A percentile compares a stretch with the other conserved stretches of the same genome.
Evolutionary conservation across 1,140 invertebrate species (phyloP).

Genomic region (Eriosoma lanigerum): DNA sequence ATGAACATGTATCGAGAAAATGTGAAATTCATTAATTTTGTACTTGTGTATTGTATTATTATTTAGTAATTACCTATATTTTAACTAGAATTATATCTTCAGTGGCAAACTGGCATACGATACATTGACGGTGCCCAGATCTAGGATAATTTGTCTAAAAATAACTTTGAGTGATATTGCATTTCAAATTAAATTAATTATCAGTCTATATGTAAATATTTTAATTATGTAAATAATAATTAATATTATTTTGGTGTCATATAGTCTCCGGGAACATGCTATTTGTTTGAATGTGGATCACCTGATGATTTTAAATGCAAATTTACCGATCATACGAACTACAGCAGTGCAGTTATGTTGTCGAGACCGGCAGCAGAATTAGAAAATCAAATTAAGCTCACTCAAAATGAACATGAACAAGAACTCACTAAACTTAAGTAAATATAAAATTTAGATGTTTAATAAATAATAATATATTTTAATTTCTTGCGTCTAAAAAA

Average conservation of each 20-base stretch:
- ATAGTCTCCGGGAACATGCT: slow-evolving; percentile 83
- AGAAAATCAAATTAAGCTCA: slow-evolving; percentile 70
- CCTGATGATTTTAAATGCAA: slow-evolving; percentile 88
- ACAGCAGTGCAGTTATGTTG: slow-evolving; percentile 79
- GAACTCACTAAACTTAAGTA: slow-evolving; percentile 76
- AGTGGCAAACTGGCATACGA: too few relatives aligned
- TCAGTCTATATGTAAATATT: too few relatives aligned
- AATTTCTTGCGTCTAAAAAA: background rate
- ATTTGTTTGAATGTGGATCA: slow-evolving; percentile 87
- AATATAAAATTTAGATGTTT: background rate
- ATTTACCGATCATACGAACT: slow-evolving; percentile 85
- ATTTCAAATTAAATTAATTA: too few relatives aligned
- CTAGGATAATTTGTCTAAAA: too few relatives aligned
- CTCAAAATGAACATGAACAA: slow-evolving; percentile 78
- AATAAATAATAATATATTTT: background rate
- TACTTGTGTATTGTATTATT: too few relatives aligned
- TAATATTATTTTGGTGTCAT: slow-evolving; percentile 51
- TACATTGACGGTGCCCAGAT: too few relatives aligned
- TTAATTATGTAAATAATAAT: too few relatives aligned
- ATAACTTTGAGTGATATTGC: too few relatives aligned
- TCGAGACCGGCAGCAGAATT: slow-evolving; percentile 64
- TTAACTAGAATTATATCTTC: too few relatives aligned
- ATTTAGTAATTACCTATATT: too few relatives aligned
- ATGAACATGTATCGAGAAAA: too few relatives aligned
- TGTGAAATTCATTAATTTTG: too few relatives aligned